phyloP scores from a whole-genome alignment of 2,888 invertebrate genomes.

The Drosophila macrothrix region DNA sequence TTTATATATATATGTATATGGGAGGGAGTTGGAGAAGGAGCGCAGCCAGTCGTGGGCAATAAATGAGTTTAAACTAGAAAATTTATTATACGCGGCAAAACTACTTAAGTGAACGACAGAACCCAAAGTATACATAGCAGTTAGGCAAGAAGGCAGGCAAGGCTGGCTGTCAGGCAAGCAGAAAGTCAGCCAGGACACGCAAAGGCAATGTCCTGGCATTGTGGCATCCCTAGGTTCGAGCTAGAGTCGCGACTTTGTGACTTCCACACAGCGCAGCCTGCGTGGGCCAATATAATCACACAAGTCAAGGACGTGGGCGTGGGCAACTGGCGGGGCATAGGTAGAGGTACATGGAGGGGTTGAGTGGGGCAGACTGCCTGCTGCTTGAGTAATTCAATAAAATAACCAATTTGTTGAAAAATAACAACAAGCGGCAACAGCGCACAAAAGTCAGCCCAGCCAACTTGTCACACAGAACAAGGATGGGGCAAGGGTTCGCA shows the following conservation, averaged over 20 bases:
- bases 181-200: conserved; percentile 50
- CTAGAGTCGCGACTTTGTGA: conserved; percentile 43
- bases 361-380: conserved; percentile 45
- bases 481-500: conserved; percentile 8
- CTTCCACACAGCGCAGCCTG: conserved; percentile 29
- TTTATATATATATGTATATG: not conserved
- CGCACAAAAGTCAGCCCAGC: conserved; percentile 50
- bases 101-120: conserved; percentile 69
- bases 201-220: conserved; percentile 48
- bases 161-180: not conserved
- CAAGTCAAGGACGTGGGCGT: conserved; percentile 20
- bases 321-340: not conserved
- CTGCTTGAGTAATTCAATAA: conserved; percentile 81
- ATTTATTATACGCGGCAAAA: conserved; percentile 79
- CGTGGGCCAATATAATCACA: conserved; percentile 77
- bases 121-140: conserved; percentile 10
- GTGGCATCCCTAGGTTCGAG: conserved; percentile 40
- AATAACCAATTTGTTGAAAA: conserved; percentile 79
- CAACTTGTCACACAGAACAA: conserved; percentile 69
- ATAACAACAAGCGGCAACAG: conserved; percentile 74
- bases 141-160: not conserved
- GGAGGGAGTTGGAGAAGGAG: conserved; percentile 3
- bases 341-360: not conserved
- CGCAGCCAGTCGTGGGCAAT: conserved; percentile 62
- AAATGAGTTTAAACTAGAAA: conserved; percentile 80